Percentiles rank a stretch among this genome's conserved stretches.
These are phyloP conservation scores for Acanthopleura granulata DNA, from an alignment of 2,888 invertebrate species.

Conservation along the genomic window DNA sequence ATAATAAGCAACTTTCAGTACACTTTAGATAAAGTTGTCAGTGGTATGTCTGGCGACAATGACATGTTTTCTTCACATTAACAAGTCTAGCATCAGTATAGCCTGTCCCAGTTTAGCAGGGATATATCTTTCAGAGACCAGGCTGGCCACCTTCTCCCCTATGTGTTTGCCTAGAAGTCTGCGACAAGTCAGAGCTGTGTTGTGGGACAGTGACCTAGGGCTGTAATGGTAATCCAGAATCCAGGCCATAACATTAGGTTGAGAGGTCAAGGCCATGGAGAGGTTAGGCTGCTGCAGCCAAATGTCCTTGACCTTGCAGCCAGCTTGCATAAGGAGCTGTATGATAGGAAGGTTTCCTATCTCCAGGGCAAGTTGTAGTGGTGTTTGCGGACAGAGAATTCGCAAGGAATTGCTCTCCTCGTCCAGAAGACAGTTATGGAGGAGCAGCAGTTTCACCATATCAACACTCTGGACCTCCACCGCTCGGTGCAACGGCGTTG, in stretches of 20 bases:
- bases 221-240: constrained; percentile 36
- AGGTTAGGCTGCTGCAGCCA: constrained; percentile 33
- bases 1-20: too few relatives aligned
- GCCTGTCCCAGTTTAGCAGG: constrained; percentile 38
- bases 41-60: too few relatives aligned
- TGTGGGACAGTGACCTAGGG: constrained; percentile 40
- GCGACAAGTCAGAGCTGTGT: constrained; percentile 39
- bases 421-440: constrained; percentile 50
- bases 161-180: constrained; percentile 33
- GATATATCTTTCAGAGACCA: constrained; percentile 32
- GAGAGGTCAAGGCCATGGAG: constrained; percentile 31
- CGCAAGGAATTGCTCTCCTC: constrained; percentile 38
- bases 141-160: constrained; percentile 26
- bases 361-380: constrained; percentile 51
- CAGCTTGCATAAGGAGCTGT: constrained; percentile 44
- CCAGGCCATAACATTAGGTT: constrained; percentile 40
- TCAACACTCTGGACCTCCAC: constrained; percentile 42
- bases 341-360: constrained; percentile 43
- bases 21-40: too few relatives aligned
- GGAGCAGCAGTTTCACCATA: constrained; percentile 51
- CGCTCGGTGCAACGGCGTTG: constrained; percentile 45
- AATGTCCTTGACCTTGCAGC: constrained; percentile 40
- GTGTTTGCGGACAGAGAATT: constrained; percentile 47
- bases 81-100: constrained; percentile 39
- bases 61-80: constrained; percentile 11